phyloP scores from a whole-genome alignment of 2,797 vertebrate genomes.

The Muscicapa comitata region DNA sequence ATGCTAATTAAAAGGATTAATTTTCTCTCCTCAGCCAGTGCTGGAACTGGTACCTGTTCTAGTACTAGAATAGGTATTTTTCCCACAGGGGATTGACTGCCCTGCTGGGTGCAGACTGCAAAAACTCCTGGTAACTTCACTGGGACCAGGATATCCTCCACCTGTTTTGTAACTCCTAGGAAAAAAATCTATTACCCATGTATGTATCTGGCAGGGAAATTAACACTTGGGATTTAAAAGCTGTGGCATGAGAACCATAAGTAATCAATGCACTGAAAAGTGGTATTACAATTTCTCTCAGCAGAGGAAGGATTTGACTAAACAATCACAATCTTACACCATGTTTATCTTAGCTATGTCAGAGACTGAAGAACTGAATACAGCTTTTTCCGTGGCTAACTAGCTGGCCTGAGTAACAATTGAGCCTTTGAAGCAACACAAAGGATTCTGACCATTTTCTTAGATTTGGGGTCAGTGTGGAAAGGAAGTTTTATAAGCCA shows the following conservation, averaged over 20 bases:
- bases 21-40: background rate
- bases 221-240: background rate
- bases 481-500: conserved; percentile 73
- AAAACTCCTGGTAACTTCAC: background rate
- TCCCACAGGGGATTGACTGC: background rate
- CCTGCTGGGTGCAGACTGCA: background rate
- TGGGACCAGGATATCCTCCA: background rate
- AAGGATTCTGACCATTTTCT: conserved; percentile 69
- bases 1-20: background rate
- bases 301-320: conserved; percentile 23
- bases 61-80: background rate
- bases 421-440: conserved; percentile 66
- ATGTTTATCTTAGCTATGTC: conserved; percentile 66
- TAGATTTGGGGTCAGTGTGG: conserved; percentile 65
- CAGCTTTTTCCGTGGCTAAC: conserved; percentile 57
- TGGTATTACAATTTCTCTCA: background rate
- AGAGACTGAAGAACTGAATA: conserved; percentile 56
- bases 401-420: conserved; percentile 69
- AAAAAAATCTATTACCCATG: background rate
- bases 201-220: background rate
- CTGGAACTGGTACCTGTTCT: background rate
- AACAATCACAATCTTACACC: conserved; percentile 47
- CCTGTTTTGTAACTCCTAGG: background rate
- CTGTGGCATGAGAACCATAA: background rate
- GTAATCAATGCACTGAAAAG: background rate